Evolutionary conservation across 2,888 invertebrate species (phyloP).

Genomic region (Leptinotarsa rubiginosa): DNA sequence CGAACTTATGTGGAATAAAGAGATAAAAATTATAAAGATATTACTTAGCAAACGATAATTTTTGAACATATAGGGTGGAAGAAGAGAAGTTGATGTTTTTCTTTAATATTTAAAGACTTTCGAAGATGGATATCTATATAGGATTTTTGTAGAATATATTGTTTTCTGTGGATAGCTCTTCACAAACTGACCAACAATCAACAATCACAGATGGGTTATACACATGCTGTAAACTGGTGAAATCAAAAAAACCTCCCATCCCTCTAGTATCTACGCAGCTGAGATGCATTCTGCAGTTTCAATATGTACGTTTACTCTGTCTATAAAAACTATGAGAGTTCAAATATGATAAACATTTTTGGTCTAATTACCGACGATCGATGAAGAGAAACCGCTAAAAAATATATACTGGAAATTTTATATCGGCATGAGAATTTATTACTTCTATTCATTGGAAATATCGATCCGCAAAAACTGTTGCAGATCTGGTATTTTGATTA

Average conservation of each 20-base stretch:
- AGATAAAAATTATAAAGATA: too few species aligned
- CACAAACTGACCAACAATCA: too few species aligned
- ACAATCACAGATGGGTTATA: too few species aligned
- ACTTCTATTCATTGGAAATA: slow-evolving; percentile 17
- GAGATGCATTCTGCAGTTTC: neutral
- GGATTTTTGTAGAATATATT: too few species aligned
- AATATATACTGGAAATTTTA: slow-evolving; percentile 19
- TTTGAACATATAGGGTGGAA: too few species aligned
- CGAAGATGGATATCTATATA: too few species aligned
- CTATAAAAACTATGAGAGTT: slow-evolving; percentile 1
- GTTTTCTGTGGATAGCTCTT: too few species aligned
- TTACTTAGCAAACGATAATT: too few species aligned
- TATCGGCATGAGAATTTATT: slow-evolving; percentile 28
- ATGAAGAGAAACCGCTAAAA: slow-evolving; percentile 21
- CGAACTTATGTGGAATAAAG: too few species aligned
- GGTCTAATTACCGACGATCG: slow-evolving; percentile 21
- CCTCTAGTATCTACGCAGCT: neutral
- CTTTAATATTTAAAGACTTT: too few species aligned
- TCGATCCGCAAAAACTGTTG: neutral
- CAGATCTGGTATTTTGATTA: slow-evolving; percentile 30
- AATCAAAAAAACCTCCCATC: neutral
- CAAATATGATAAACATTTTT: slow-evolving; percentile 15
- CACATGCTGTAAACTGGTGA: neutral
- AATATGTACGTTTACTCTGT: slow-evolving; percentile 20
- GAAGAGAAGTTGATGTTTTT: too few species aligned